These are phyloP conservation scores for Orientallactaga sibirica DNA, from an alignment of 2,797 vertebrate genomes.

Conservation along the genomic window DNA sequence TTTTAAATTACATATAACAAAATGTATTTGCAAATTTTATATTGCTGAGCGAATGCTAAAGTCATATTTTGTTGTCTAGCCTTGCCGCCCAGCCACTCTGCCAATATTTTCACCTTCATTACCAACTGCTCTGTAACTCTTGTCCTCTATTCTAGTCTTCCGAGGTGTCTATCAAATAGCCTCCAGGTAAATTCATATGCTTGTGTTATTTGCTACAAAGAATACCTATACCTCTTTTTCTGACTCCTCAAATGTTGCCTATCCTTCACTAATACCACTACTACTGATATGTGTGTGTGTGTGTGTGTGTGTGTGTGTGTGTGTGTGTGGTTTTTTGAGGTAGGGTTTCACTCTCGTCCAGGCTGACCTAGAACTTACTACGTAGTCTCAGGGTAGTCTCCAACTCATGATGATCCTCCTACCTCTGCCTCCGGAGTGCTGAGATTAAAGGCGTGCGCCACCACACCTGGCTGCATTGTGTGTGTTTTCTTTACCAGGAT, in stretches of 20 bases:
- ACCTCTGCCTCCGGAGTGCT: no score
- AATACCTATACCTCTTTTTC: background rate
- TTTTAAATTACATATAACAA: background rate
- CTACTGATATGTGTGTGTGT: background rate
- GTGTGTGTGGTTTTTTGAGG: no score
- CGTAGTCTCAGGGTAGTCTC: no score
- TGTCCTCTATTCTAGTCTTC: background rate
- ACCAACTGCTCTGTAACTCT: background rate
- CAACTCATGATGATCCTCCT: no score
- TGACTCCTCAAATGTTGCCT: background rate
- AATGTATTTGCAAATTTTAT: conserved; percentile 1
- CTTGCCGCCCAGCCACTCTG: background rate
- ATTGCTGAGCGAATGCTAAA: conserved; percentile 13
- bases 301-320: no score
- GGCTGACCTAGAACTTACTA: no score
- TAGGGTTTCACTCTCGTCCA: no score
- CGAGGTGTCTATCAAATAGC: background rate
- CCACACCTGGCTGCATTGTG: no score
- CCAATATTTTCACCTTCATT: background rate
- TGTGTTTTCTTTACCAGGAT: background rate
- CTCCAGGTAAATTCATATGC: background rate
- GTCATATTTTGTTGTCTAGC: background rate
- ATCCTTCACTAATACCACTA: background rate
- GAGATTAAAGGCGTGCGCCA: no score
- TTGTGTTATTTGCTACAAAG: background rate